A percentile compares a stretch with the other conserved stretches of the same genome.
phyloP scores from a whole-genome alignment of 1,140 invertebrate species.

The Lepeophtheirus salmonis region DNA sequence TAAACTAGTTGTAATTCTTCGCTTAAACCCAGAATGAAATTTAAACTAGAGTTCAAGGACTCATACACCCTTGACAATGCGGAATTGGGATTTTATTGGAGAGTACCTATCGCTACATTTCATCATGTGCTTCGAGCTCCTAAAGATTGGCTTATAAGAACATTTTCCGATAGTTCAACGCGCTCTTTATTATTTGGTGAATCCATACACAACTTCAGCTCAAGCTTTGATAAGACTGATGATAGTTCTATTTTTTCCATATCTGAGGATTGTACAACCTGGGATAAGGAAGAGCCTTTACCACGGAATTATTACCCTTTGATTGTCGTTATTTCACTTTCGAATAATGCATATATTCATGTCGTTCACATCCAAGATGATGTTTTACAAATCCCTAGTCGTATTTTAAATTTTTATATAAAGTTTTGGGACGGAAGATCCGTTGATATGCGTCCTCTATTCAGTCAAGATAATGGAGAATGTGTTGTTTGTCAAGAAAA shows the following conservation, averaged over 20 bases:
- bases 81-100: background rate
- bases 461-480: background rate
- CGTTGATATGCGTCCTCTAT: background rate
- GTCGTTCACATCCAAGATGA: background rate
- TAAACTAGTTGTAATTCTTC: background rate
- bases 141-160: background rate
- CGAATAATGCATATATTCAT: background rate
- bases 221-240: background rate
- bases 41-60: background rate
- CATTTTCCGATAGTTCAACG: background rate
- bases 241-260: background rate
- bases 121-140: background rate
- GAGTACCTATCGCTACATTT: background rate
- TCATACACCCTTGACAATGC: background rate
- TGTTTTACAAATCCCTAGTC: background rate
- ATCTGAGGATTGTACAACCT: background rate
- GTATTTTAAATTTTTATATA: background rate
- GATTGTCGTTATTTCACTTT: background rate
- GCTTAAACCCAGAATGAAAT: background rate
- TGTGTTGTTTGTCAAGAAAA: background rate
- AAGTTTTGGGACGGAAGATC: background rate
- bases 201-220: background rate
- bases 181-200: background rate
- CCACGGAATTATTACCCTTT: background rate
- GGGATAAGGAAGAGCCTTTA: background rate